These are phyloP conservation scores for Pithys albifrons DNA, from an alignment of 2,113 vertebrate species.

Conservation along the genomic window DNA sequence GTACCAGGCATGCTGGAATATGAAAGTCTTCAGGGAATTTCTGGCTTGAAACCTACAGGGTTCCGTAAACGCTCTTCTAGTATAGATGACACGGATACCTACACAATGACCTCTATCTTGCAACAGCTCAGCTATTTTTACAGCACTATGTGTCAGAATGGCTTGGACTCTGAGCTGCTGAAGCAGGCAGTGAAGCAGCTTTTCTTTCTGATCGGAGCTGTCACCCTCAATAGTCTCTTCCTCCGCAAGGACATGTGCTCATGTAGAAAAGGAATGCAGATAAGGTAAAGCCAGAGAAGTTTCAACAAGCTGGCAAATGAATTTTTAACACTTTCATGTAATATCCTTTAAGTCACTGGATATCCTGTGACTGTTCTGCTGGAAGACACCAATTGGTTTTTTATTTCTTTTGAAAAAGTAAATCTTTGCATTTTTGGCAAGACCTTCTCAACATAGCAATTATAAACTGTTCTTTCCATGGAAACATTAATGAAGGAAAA, in stretches of 20 bases:
- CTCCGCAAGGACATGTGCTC: constrained; percentile 99
- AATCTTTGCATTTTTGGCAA: not conserved
- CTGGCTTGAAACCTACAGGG: constrained; percentile 92
- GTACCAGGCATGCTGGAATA: constrained; percentile 95
- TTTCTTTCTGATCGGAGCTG: constrained; percentile 87
- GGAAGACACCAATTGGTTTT: not conserved
- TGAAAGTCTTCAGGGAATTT: constrained; percentile 96
- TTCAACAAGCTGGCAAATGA: not conserved
- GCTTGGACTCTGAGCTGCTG: constrained; percentile 86
- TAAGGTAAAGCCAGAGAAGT: constrained; percentile 79
- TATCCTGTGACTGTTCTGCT: not conserved
- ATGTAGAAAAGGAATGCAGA: constrained; percentile 98
- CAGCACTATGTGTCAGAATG: constrained; percentile 88
- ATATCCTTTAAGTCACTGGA: not conserved
- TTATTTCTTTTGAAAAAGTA: not conserved
- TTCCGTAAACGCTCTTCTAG: constrained; percentile 94
- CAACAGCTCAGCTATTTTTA: constrained; percentile 90
- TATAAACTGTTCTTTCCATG: not conserved
- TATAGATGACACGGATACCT: constrained; percentile 82
- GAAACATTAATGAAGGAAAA: not conserved
- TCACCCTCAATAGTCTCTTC: constrained; percentile 91
- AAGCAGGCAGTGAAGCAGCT: constrained; percentile 88
- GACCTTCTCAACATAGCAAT: not conserved
- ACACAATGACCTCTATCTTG: constrained; percentile 89
- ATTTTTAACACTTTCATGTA: not conserved